These are phyloP conservation scores for Trilocha varians DNA, from an alignment of 2,888 invertebrate species.

Conservation along the genomic window DNA sequence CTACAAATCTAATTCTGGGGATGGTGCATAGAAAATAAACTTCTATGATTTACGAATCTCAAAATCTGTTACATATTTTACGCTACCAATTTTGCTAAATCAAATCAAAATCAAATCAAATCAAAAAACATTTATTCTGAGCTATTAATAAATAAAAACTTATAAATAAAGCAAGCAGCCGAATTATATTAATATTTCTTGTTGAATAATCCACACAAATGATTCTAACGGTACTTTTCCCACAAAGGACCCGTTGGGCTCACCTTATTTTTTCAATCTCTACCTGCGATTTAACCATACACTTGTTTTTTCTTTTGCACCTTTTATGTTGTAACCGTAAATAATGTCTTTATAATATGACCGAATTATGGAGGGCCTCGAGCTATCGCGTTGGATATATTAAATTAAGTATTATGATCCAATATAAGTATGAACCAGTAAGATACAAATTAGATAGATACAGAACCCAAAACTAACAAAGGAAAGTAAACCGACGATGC, in stretches of 20 bases:
- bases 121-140: too few relatives aligned
- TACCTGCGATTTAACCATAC: constrained; percentile 57
- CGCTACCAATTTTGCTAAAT: too few relatives aligned
- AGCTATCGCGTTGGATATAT: too few relatives aligned
- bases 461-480: constrained; percentile 60
- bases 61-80: too few relatives aligned
- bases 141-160: constrained; percentile 2
- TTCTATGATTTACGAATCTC: too few relatives aligned
- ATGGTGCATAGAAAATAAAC: too few relatives aligned
- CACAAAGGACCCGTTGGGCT: constrained; percentile 44
- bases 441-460: constrained; percentile 19
- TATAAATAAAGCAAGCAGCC: not conserved
- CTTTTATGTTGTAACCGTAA: constrained; percentile 34
- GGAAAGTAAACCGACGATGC: constrained; percentile 66
- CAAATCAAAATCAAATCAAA: too few relatives aligned
- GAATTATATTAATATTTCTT: constrained; percentile 27
- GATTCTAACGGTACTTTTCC: constrained; percentile 51
- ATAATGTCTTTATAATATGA: constrained; percentile 41
- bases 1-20: too few relatives aligned
- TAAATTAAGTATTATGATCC: too few relatives aligned
- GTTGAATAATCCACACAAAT: constrained; percentile 36
- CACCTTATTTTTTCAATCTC: constrained; percentile 32
- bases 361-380: not conserved
- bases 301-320: constrained; percentile 51
- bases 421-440: not conserved